Evolutionary conservation across 2,797 vertebrate genomes (phyloP).

Genomic region (Danio tinwini): DNA sequence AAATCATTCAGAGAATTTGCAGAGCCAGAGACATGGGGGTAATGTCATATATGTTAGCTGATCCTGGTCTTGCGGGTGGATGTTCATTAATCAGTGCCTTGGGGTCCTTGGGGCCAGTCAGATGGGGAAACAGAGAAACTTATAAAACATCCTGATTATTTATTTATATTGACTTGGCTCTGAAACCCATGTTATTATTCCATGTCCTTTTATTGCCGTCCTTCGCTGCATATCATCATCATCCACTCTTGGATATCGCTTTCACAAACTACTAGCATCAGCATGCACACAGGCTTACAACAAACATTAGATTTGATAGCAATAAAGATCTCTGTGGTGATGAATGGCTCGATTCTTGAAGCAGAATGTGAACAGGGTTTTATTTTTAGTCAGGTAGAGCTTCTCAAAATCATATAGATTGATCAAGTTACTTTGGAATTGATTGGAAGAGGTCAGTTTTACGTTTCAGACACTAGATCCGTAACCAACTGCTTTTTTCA

Average conservation of each 20-base stretch:
- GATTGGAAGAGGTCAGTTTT: constrained; percentile 40
- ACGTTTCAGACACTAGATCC: constrained; percentile 39
- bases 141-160: constrained; percentile 70
- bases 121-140: constrained; percentile 73
- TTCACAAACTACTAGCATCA: constrained; percentile 21
- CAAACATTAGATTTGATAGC: constrained; percentile 14
- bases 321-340: constrained; percentile 23
- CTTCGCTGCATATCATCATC: constrained; percentile 26
- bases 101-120: constrained; percentile 76
- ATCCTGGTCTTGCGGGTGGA: constrained; percentile 81
- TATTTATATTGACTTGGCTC: constrained; percentile 69
- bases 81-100: constrained; percentile 83
- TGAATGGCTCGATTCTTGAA: background rate
- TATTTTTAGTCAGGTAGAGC: constrained; percentile 29
- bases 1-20: constrained; percentile 95
- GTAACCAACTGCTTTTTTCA: constrained; percentile 46
- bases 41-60: constrained; percentile 89
- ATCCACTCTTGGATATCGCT: constrained; percentile 6
- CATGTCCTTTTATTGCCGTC: constrained; percentile 41
- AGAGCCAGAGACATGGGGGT: constrained; percentile 84
- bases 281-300: background rate
- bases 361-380: constrained; percentile 13
- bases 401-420: constrained; percentile 25
- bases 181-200: constrained; percentile 64
- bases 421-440: constrained; percentile 43